Evolutionary conservation across 2,113 vertebrate species (phyloP), one percentile per base, ranked within the genome.

Genomic region (Hemiprocne comata): DNA sequence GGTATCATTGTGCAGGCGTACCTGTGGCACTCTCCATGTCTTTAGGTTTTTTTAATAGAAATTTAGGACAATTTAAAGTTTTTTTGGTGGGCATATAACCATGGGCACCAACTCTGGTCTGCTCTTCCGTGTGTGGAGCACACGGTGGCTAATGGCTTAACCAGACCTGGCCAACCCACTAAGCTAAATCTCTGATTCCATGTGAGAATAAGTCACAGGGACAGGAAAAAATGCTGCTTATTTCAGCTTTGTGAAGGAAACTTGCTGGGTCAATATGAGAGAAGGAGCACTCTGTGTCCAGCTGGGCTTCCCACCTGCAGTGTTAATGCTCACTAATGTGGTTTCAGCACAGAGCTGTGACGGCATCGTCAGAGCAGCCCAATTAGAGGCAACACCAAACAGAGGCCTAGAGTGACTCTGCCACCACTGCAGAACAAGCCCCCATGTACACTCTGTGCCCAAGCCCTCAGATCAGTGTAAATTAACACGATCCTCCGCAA

Each of bases 301-400:
- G 28, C 81, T 42, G 48, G 34, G 38, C 29, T 82, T 77, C 58
- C 74, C 0, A 0, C 26, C 36, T 0, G 0, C 25, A 11, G 13
- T 2, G 4, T 33, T 54, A 66, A 31, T 1, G 1, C 51, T 86
- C 36, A 9, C 54, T 44, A 20, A 34, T 0, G 3, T 4, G 1
- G 17, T 17, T 29, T 78, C 26, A 9, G 36, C 31, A 1, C 11
- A 31, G 81, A 86, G 12, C 10, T 64, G 31, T 38, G 44, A 24
- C 8, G 14, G 33, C 61, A 55, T 72, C 8, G 1, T 54, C 24
- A 33, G 33, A 71, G 61, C 51, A 82, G 61, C 29, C 24, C 12
- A 54, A 0, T 38, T 64, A 60, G 34, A 89, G 46, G 25, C 25
- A 57, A 48, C n/a, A 53, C 62, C 42, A 17, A 70, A 14, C 8